Conservation (phyloP, 1,140 invertebrate genomes). For the Whitmania pigra region DNA sequence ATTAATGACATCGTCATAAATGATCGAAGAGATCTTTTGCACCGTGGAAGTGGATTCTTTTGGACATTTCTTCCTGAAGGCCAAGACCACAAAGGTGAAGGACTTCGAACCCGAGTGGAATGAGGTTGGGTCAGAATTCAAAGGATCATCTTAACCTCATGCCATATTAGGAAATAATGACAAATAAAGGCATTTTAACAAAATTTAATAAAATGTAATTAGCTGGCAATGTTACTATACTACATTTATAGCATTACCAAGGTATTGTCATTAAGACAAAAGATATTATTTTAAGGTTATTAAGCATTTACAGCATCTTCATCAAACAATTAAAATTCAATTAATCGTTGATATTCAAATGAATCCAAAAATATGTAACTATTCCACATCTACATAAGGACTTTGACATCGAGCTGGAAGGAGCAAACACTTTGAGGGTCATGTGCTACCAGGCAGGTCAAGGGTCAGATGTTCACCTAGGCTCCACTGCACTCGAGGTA, state of each 20-base stretch:
- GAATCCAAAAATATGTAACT: neutral
- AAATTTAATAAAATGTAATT: too few relatives aligned
- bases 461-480: slow-evolving; percentile 32
- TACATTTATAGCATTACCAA: neutral
- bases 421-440: slow-evolving; percentile 76
- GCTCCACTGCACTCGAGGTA: slow-evolving; percentile 39
- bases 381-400: slow-evolving; percentile 48
- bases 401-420: slow-evolving; percentile 81
- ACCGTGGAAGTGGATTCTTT: slow-evolving; percentile 84
- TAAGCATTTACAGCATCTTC: too few relatives aligned
- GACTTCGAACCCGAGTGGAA: slow-evolving; percentile 60
- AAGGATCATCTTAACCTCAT: too few relatives aligned
- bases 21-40: slow-evolving; percentile 60
- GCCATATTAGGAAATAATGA: neutral
- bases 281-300: too few relatives aligned
- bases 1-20: neutral
- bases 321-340: too few relatives aligned
- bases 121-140: slow-evolving; percentile 30
- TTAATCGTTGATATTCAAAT: too few relatives aligned
- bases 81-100: slow-evolving; percentile 55
- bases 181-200: too few relatives aligned
- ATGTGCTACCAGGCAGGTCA: slow-evolving; percentile 57
- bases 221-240: neutral
- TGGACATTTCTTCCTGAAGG: slow-evolving; percentile 84
- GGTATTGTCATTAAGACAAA: too few relatives aligned